Conservation (phyloP, 2,888 invertebrate genomes). For the Erynnis tages region DNA sequence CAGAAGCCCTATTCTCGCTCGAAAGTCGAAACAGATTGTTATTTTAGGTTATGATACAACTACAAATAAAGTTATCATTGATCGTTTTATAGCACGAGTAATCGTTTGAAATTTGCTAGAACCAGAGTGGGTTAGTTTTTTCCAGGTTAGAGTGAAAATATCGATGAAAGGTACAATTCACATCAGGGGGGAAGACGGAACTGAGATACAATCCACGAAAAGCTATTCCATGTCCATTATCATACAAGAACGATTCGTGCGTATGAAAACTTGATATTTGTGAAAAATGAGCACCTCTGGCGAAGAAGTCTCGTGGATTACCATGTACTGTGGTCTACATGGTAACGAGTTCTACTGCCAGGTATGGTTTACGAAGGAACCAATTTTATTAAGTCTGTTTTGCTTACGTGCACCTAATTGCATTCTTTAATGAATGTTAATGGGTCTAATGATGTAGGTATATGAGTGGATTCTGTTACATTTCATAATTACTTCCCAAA, state of each 20-base stretch:
- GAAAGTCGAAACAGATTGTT: no score
- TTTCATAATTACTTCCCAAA: no score
- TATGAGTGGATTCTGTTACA: no score
- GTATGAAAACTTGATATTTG: conserved; percentile 38
- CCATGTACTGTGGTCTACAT: conserved; percentile 99
- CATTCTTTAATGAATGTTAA: not conserved
- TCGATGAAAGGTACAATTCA: conserved; percentile 21
- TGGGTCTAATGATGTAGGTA: not conserved
- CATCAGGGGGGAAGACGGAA: conserved; percentile 16
- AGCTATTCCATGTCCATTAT: conserved; percentile 18
- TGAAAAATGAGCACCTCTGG: conserved; percentile 98
- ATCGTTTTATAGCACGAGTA: not conserved
- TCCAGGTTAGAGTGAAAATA: conserved; percentile 2
- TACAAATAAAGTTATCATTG: conserved; percentile 7
- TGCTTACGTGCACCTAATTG: no score
- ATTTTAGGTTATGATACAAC: conserved; percentile 14
- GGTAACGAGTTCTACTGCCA: conserved; percentile 99
- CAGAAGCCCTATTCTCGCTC: no score
- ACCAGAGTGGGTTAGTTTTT: not conserved
- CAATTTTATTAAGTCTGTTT: no score
- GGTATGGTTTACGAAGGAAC: no score
- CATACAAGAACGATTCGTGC: conserved; percentile 18
- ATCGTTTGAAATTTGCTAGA: not conserved
- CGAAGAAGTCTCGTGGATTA: conserved; percentile 99
- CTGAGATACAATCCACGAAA: conserved; percentile 2